Conservation (phyloP, 2,797 vertebrate species). For the Nasua narica region DNA sequence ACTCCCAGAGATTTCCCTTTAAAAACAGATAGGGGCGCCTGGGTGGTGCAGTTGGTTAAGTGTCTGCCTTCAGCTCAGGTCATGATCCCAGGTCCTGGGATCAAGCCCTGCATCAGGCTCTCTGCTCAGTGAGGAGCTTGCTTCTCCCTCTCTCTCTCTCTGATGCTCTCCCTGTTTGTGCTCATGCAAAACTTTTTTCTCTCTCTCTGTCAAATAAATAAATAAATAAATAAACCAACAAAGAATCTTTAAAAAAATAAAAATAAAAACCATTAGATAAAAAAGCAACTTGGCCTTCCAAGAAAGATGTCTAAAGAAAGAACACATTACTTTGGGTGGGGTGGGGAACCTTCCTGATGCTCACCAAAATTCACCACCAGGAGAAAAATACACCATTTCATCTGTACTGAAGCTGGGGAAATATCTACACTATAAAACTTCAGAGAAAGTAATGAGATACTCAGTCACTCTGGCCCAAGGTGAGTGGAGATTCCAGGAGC, state of each 20-base stretch:
- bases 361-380: neutral
- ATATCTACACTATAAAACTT: neutral
- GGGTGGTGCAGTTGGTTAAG: no score
- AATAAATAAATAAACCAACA: no score
- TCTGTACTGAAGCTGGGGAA: neutral
- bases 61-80: no score
- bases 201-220: neutral
- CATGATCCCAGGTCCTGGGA: no score
- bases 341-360: neutral
- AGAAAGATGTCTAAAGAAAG: neutral
- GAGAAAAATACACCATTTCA: neutral
- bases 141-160: neutral
- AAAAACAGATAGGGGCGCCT: neutral
- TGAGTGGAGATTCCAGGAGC: neutral
- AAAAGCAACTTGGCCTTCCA: neutral
- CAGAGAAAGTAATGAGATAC: neutral
- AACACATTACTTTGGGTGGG: neutral
- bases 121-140: no score
- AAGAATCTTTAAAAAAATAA: neutral
- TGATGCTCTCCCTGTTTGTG: no score
- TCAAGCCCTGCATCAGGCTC: accelerated
- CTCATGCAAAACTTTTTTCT: no score
- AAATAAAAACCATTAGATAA: neutral
- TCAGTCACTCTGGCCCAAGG: neutral
- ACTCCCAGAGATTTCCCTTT: neutral